phyloP scores from a whole-genome alignment of 2,888 invertebrate species.

The Hemicrepidius hirtus region DNA sequence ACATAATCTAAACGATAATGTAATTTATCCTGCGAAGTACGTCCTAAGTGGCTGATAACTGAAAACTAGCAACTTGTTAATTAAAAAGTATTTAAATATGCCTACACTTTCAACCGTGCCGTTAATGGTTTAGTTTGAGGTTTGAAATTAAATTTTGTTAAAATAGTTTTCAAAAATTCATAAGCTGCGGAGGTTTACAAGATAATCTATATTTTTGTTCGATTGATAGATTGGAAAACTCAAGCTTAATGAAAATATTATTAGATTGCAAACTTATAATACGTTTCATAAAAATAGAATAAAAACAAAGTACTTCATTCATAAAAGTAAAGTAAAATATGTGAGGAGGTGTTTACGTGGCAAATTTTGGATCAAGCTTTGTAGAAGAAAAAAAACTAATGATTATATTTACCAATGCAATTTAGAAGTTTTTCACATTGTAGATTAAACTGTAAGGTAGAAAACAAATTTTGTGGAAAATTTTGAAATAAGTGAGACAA shows the following conservation, averaged over 20 bases:
- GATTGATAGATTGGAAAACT: too few species aligned
- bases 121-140: too few species aligned
- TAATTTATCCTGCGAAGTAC: slow-evolving; percentile 24
- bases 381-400: too few species aligned
- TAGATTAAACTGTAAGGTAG: slow-evolving; percentile 39
- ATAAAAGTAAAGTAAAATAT: too few species aligned
- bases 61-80: slow-evolving; percentile 12
- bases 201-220: too few species aligned
- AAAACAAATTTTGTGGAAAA: slow-evolving; percentile 51
- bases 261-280: too few species aligned
- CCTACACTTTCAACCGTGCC: too few species aligned
- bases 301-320: not conserved
- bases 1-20: slow-evolving; percentile 41
- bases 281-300: not conserved
- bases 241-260: too few species aligned
- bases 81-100: not conserved
- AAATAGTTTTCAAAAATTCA: not conserved
- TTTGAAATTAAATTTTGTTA: too few species aligned
- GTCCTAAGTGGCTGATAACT: slow-evolving; percentile 15
- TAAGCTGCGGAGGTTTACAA: too few species aligned
- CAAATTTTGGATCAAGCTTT: too few species aligned
- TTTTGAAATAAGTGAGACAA: slow-evolving; percentile 63
- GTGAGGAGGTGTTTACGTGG: too few species aligned
- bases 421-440: slow-evolving; percentile 42
- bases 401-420: slow-evolving; percentile 25